These are phyloP conservation scores for Atractosteus spatula DNA, from an alignment of 2,113 vertebrate genomes.

Conservation along the genomic window DNA sequence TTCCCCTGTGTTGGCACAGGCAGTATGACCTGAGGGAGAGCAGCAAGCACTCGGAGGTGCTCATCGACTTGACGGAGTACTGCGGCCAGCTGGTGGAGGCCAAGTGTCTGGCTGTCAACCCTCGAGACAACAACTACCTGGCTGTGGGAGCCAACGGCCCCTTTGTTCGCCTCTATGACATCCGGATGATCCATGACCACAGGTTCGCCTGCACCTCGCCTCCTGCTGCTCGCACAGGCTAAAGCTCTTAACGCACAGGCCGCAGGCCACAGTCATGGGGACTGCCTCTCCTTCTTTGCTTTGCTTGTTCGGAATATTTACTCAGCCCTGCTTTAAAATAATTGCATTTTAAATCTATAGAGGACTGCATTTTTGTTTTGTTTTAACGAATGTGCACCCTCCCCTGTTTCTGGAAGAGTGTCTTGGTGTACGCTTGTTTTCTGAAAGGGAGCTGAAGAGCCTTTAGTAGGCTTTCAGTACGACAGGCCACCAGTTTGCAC, in stretches of 20 bases:
- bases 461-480: too few relatives aligned
- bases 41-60: constrained; percentile 90
- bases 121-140: constrained; percentile 93
- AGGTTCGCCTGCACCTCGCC: constrained; percentile 58
- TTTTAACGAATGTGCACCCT: too few relatives aligned
- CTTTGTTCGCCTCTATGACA: constrained; percentile 95
- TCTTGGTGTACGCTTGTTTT: too few relatives aligned
- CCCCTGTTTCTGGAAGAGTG: too few relatives aligned
- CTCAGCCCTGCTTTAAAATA: too few relatives aligned
- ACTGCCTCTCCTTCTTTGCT: neutral
- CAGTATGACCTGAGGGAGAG: constrained; percentile 95
- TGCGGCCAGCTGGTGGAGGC: constrained; percentile 96
- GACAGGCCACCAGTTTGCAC: too few relatives aligned
- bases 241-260: too few relatives aligned
- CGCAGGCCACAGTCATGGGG: too few relatives aligned
- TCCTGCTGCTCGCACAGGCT: too few relatives aligned
- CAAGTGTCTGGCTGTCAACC: constrained; percentile 94
- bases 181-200: constrained; percentile 98
- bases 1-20: constrained; percentile 53
- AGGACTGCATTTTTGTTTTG: neutral
- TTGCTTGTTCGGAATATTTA: neutral
- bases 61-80: constrained; percentile 94
- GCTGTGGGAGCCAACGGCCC: constrained; percentile 94
- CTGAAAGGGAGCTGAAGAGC: too few relatives aligned
- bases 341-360: too few relatives aligned